Base-by-base conservation (phyloP, 2,113 vertebrate species). In the Microtus oregoni region DNA sequence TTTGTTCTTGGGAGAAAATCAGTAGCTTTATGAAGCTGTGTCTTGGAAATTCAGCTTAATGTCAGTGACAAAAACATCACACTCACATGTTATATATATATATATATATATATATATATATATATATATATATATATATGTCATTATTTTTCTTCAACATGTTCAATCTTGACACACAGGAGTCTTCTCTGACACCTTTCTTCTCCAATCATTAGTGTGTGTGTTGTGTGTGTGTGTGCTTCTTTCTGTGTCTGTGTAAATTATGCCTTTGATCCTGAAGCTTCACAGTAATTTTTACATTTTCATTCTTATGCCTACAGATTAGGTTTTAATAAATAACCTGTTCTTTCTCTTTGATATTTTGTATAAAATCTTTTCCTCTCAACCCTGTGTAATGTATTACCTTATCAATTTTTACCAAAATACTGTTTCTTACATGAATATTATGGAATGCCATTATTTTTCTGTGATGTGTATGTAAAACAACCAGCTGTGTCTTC, bases 91-190 rank as follows among this genome's bases (percentile, higher is more conserved):
- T 90, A n/a, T 94, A 61, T 73, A 52, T 68, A 89, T 68, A 89
- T 68, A 89, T 94, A 88, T 89, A n/a, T 94, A 61, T 73, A 52
- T 68, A 89, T 68, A 89, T 68, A 89, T 94, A 88, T 89, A n/a
- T n/a, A n/a, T n/a, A n/a, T n/a, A n/a, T 94, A 61, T 73, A 52
- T 68, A 89, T 68, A 89, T 68, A 89, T 94, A 88, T 89, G 93
- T 68, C 94, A 96, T 94, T 90, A 79, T 92, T 96, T 97, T 96
- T 61, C 76, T 93, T 26, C 20, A 88, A 90, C 8, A 68, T 86
- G 4, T 94, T 94, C 50, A 78, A 91, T 44, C 85, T 94, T 17
- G 76, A 90, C 79, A 63, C 11, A 30, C 14, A 77, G 10, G 35
- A 86, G n/a, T 94, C 61, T 30, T 86, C 30, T 89, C 22, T 58